Base-by-base conservation (phyloP, 2,797 vertebrate genomes). In the Nothura maculosa region DNA sequence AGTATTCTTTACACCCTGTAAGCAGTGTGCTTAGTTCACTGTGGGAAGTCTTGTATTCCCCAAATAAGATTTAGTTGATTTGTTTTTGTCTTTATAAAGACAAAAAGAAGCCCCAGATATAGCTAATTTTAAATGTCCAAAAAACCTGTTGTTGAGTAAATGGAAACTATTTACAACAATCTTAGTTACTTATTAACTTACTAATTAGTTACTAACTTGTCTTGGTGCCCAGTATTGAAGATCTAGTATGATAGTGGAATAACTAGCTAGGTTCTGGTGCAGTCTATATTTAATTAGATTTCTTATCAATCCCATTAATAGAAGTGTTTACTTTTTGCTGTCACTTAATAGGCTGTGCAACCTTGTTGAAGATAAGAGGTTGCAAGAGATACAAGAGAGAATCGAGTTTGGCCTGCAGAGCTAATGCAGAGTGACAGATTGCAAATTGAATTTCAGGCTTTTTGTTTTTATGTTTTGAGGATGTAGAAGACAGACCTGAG, bases 281-380 rank as follows among this genome's bases (percentile, higher is more conserved):
- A 47, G 54, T 80, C 66, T 64, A n/a, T 47, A 24, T 90, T 95
- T 95, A 60, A 86, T 94, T 92, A 90, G 72, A 85, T 89, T 87
- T 70, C 58, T 80, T 80, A 66, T 73, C 76, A 94, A 82, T 93
- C 72, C n/a, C 58, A 36, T 74, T 93, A 96, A 89, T 75, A 36
- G 63, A 92, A 70, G 52, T 74, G 5, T 76, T 94, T 87, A 64
- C 18, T 48, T 80, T 96, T 86, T 92, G 36, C n/a, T 81, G 32
- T 87, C 19, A 30, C 47, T 86, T 74, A n/a, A 10, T 84, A 28
- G 75, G 40, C 55, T 81, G 3, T 76, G 16, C 54, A 77, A 47
- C 36, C 43, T 67, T 79, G 67, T 4, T 68, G 58, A 82, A 92
- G 61, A 61, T 48, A 45, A 0, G 19, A 73, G 43, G 36, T 36